Evolutionary conservation across 2,888 invertebrate genomes (phyloP), one percentile per base, ranked within the genome.

Genomic region (Ceriagrion tenellum): DNA sequence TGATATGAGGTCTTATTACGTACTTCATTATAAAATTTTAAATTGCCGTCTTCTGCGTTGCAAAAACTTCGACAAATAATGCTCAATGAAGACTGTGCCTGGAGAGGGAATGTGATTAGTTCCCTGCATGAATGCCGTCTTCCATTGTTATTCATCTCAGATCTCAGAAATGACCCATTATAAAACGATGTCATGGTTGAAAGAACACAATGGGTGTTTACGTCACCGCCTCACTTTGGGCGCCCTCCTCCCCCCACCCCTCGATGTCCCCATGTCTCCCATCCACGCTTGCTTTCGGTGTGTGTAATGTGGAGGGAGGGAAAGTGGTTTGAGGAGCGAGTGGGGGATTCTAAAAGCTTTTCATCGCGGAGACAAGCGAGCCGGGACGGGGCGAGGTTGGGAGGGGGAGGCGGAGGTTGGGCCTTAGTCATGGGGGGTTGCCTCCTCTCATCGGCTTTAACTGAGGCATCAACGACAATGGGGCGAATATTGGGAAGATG

Each of bases 131-230:
- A 81, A 35, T 81, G 18, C 35, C 13, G 13, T 20, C 4, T 59
- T 81, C 81, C 81, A 81, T 81, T 81, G 4, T 81, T 81, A 30
- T 30, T 81, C 81, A 81, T 81, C 81, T 35, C 81, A 23, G 35
- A 81, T 81, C 12, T 81, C 16, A 30, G 35, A 81, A 59, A 81
- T 81, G 35, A 81, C 81, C 81, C 81, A 81, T 81, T 81, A 81
- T 81, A 3, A 26, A 35, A 30, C 81, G 81, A 35, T 81, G 30
- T 35, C 35, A 35, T 13, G 13, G 81, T 35, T 20, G 81, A 35
- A 81, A 81, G 81, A 81, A 16, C 35, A 81, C 81, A 81, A 81
- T 81, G 18, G 81, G 81, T 81, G 81, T 81, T 35, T 81, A 81
- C 81, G 81, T 81, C 81, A 81, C 13, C 81, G 16, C 16, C 81